phyloP scores from a whole-genome alignment of 1,140 invertebrate species.

The Trichonephila inaurata region DNA sequence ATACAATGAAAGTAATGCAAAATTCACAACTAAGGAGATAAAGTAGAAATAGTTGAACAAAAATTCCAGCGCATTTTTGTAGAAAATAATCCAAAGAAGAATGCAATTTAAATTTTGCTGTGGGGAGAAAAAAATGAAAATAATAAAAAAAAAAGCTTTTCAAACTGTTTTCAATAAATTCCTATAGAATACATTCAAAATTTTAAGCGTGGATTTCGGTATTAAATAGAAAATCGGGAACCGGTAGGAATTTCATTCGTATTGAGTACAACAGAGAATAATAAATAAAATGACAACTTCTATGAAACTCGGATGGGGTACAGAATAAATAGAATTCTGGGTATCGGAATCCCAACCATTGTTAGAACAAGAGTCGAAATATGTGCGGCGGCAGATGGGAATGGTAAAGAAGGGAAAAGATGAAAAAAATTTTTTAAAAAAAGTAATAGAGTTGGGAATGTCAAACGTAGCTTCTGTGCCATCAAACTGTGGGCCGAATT shows the following conservation, averaged over 20 bases:
- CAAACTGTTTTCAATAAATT: conserved; percentile 17
- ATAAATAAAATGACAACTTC: conserved; percentile 39
- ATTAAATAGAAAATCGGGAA: conserved; percentile 43
- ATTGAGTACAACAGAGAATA: conserved; percentile 11
- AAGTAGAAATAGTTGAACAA: neutral
- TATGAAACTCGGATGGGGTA: neutral
- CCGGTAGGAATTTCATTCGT: conserved; percentile 27
- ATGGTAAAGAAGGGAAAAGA: conserved; percentile 22
- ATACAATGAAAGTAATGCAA: too few relatives aligned
- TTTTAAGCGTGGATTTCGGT: conserved; percentile 19
- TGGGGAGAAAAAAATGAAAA: neutral
- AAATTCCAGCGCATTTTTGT: neutral
- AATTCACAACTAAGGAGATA: neutral
- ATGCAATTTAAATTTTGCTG: conserved; percentile 8
- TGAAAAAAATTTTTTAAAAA: neutral
- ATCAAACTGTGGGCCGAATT: conserved; percentile 74
- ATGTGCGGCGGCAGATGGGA: conserved; percentile 61
- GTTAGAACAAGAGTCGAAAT: conserved; percentile 62
- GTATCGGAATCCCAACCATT: conserved; percentile 50
- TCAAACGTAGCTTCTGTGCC: conserved; percentile 58
- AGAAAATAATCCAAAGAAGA: neutral
- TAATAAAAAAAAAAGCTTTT: neutral
- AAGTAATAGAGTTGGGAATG: conserved; percentile 74
- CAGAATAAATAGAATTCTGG: conserved; percentile 71
- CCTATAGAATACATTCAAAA: conserved; percentile 35